Base-by-base conservation (phyloP, 2,113 vertebrate species). In the Promerops cafer region DNA sequence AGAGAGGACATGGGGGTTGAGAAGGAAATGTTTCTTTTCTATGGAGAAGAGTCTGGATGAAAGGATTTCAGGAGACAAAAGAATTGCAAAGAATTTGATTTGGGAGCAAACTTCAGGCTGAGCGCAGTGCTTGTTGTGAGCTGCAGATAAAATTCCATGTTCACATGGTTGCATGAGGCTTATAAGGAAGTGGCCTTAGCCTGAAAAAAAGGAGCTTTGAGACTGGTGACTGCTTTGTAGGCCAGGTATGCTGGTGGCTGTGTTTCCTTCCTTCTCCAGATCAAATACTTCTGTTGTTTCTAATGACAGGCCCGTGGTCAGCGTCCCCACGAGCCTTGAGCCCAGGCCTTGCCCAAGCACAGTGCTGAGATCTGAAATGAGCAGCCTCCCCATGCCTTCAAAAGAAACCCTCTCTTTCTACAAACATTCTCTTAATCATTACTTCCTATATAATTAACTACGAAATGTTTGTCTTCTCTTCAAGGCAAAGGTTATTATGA, bases 181-280 rank as follows among this genome's bases (percentile, higher is more conserved):
- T 94, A 76, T 42, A 64, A 93, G 88, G 94, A 97, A 96, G 93
- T 94, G 88, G 66, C 83, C 81, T 95, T 85, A 89, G 75, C 59
- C 61, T 85, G 56, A 26, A 59, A 65, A 76, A 87, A 81, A 63
- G 45, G 69, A 90, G 77, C 91, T 95, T 91, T 87, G 90, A 87
- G 92, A 61, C 69, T 56, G 85, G 86, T 83, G 82, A 39, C 65
- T 83, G 94, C 83, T 83, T 56, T 92, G 90, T 92, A 95, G 96
- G 90, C 90, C 94, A 83, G 81, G 94, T 83, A 77, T 20, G 37
- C 45, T 60, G 33, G 53, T 80, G 72, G 65, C 81, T 90, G 13
- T 4, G 2, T 66, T 94, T 88, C 66, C 83, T 90, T 89, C 70
- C 84, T 93, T 83, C 72, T 68, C 49, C 76, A 93, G 78, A 80